phyloP scores from a whole-genome alignment of 2,797 vertebrate species.

The Taeniopygia guttata region DNA sequence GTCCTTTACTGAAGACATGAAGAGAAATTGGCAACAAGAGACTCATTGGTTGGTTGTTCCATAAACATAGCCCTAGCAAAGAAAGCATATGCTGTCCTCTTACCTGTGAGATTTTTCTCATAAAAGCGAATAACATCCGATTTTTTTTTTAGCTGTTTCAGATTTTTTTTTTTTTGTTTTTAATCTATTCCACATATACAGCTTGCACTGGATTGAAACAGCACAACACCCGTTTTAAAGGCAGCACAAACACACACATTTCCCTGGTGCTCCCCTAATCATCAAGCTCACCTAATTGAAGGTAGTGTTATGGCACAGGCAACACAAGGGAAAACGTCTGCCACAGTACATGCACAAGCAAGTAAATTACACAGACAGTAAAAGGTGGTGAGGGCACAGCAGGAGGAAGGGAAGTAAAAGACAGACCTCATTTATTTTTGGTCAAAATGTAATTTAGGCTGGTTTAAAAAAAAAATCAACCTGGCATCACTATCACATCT shows the following conservation, averaged over 20 bases:
- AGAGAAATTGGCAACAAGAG: neutral
- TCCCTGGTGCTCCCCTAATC: neutral
- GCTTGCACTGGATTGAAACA: conserved; percentile 31
- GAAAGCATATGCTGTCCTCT: conserved; percentile 39
- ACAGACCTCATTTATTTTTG: neutral
- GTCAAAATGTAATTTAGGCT: conserved; percentile 41
- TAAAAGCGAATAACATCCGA: conserved; percentile 5
- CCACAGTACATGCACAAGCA: conserved; percentile 74
- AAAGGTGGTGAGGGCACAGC: conserved; percentile 22
- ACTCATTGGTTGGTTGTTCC: conserved; percentile 17
- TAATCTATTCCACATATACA: conserved; percentile 14
- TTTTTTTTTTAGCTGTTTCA: neutral
- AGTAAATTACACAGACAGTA: conserved; percentile 54
- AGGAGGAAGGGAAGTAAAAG: conserved; percentile 15
- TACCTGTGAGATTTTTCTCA: conserved; percentile 66
- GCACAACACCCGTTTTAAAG: neutral
- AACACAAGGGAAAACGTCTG: conserved; percentile 34
- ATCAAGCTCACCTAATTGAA: neutral
- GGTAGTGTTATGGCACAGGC: conserved; percentile 56
- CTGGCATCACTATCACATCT: conserved; percentile 58
- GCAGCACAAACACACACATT: conserved; percentile 10
- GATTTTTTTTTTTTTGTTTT: neutral
- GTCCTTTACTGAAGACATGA: neutral
- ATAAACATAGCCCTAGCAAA: conserved; percentile 5
- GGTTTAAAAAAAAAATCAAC: conserved; percentile 30